These are phyloP conservation scores for Fregata magnificens DNA, from an alignment of 2,113 vertebrate species.

Conservation along the genomic window DNA sequence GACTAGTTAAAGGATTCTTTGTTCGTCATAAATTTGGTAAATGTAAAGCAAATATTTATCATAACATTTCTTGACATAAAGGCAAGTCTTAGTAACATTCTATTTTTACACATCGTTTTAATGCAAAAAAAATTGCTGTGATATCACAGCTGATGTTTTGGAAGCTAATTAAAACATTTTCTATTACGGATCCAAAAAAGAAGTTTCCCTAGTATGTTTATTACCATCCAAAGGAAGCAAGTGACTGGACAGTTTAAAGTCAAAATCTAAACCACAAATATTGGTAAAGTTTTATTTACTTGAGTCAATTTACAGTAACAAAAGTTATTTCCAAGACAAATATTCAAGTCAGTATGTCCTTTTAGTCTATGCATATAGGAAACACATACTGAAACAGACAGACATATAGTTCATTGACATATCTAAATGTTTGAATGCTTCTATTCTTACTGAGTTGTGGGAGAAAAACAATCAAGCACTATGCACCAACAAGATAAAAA, in stretches of 20 bases:
- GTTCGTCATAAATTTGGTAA: neutral
- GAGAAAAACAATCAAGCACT: neutral
- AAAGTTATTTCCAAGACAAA: neutral
- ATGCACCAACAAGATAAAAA: neutral
- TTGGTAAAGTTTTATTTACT: neutral
- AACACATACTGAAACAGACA: neutral
- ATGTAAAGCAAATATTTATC: neutral
- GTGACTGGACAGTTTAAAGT: neutral
- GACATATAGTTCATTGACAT: neutral
- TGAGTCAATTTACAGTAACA: neutral
- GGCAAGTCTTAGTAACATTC: neutral
- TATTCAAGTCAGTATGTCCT: neutral
- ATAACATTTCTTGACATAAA: neutral
- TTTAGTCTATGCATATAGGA: rapidly evolving
- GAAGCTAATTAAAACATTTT: neutral
- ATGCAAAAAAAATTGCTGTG: neutral
- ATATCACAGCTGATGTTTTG: neutral
- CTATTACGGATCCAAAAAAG: neutral
- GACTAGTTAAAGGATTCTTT: neutral
- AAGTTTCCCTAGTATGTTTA: neutral
- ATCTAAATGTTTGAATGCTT: neutral
- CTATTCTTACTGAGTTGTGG: neutral
- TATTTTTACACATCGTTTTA: neutral
- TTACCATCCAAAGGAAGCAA: neutral
- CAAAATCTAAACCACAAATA: neutral